Base-by-base conservation (phyloP, 2,113 vertebrate species). In the Phalacrocorax aristotelis region DNA sequence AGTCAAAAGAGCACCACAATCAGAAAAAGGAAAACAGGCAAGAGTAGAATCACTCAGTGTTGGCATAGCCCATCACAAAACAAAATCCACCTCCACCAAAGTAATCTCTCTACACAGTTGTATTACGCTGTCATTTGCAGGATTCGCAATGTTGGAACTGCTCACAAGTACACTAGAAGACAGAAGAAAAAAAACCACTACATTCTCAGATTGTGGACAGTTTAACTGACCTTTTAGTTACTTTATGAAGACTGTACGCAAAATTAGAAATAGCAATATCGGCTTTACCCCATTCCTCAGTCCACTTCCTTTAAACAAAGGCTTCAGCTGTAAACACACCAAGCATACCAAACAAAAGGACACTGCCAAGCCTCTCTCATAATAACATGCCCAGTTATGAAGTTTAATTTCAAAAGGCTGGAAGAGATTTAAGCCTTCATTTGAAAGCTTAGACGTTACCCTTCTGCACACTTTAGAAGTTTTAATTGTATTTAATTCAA, bases 301-400 rank as follows among this genome's bases (percentile, higher is more conserved):
- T 54, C 48, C 65, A 76, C 61, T 89, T 96, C 74, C 78, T 90
- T 94, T 88, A 94, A 82, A 90, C 71, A 90, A 89, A 77, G 42
- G 27, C 77, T 70, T 66, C 92, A 89, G 51, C 92, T 87, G 58
- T 94, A 89, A 95, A 87, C 83, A 83, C 72, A 89, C 8, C 34
- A 77, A 77, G 75, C 78, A 83, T 54, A 92, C 58, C 64, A 91
- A 94, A 87, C 65, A 84, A 66, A 89, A 94, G 54, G 54, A 54
- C 49, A 62, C 32, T 30, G 58, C 42, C 68, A 94, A 92, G 64
- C n/a, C 38, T 82, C 38, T 57, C 78, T 90, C 51, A n/a, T 29
- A 90, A 64, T 7, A 84, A 79, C 65, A 52, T 5, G 42, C 34
- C 42, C 52, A 80, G 42, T n/a, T 81, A 74, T 3, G 5, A 92